Evolutionary conservation across 2,888 invertebrate genomes (phyloP), one percentile per base, ranked within the genome.

Genomic region (Rhopalosiphum nymphaeae): DNA sequence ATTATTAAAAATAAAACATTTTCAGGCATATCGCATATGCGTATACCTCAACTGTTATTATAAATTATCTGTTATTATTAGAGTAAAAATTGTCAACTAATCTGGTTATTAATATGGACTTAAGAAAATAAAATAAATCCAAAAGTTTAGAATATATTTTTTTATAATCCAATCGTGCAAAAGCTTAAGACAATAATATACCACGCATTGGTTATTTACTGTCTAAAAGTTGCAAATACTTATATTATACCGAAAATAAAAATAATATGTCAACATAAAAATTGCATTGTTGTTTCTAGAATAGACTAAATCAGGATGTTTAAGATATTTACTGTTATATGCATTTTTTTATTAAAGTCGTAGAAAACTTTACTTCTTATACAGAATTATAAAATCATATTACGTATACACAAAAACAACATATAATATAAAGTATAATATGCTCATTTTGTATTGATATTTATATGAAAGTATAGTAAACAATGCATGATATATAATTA

Each of bases 321-420:
- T 61, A 29, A 57, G 61, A 61, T 57, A 57, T 89, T 56, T 42
- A 49, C 87, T 49, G 13, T 7, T 78, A 36, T 78, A 78, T 36
- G 21, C 36, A 78, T 78, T 36, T 42, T 36, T 78, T 36, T 78
- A 78, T 78, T 36, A 9, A 78, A 78, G 36, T 78, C 21, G 9
- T 36, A 36, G 36, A 3, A 78, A 78, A 78, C 78, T 78, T 78
- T 78, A 21, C 78, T 78, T 78, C 78, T 36, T 42, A 36, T 36
- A 78, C 25, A 78, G 36, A 78, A 78, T 78, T 78, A 78, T 78
- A 78, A 78, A 78, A 36, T 78, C 78, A 36, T 78, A 78, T 78
- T 36, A 78, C 21, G 78, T 78, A 78, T 36, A 36, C 78, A 78
- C 36, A 78, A 78, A 78, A 78, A 78, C 36, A 78, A 78, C 36